A percentile compares a stretch with the other conserved stretches of the same genome.
Conservation (phyloP, 2,797 vertebrate genomes). For the Semaprochilodus insignis region DNA sequence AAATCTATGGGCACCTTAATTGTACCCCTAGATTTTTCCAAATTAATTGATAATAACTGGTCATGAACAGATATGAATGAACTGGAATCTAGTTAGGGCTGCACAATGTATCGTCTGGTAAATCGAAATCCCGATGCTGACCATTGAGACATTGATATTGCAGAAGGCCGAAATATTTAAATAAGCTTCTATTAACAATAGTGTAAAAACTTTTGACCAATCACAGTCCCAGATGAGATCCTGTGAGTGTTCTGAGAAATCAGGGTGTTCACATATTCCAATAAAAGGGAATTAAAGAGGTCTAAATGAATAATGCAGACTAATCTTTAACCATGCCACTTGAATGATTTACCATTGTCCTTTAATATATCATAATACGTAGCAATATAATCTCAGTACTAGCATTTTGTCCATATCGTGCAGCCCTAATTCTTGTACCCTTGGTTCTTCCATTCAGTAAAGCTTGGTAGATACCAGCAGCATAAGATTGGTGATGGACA, state of each 20-base stretch:
- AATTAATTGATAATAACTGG: background rate
- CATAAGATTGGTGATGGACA: background rate
- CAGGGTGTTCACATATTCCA: background rate
- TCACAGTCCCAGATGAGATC: background rate
- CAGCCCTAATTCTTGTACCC: background rate
- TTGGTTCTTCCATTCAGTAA: background rate
- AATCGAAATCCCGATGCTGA: too few relatives aligned
- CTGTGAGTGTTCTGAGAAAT: background rate
- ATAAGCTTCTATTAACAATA: background rate
- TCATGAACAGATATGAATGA: background rate
- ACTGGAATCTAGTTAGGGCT: background rate
- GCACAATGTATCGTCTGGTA: background rate
- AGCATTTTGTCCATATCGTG: background rate
- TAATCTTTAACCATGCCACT: too few relatives aligned
- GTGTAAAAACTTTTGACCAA: background rate
- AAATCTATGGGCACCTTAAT: background rate
- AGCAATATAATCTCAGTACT: background rate
- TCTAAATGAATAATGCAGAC: background rate
- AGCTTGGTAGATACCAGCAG: constrained; percentile 1
- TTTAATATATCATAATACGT: background rate
- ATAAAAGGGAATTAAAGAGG: background rate
- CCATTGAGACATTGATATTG: background rate
- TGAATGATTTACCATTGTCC: background rate
- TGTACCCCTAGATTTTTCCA: background rate
- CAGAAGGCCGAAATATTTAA: background rate